Evolutionary conservation across 2,888 invertebrate genomes (phyloP).

Genomic region (Penaeus monodon): DNA sequence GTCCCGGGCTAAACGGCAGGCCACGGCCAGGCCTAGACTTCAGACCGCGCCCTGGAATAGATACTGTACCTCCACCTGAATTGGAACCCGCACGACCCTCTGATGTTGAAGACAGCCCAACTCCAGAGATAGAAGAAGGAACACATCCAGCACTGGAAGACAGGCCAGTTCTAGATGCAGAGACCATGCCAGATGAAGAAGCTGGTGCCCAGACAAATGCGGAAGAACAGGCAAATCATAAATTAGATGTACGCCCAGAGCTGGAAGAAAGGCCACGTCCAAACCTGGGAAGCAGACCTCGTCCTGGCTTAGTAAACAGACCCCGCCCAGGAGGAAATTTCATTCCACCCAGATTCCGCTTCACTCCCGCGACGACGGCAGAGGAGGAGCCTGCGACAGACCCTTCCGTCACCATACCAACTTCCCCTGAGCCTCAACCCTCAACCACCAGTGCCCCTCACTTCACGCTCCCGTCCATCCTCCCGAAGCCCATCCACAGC

Average conservation of each 20-base stretch:
- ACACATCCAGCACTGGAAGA: too few species aligned
- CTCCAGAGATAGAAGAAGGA: too few species aligned
- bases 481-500: constrained; percentile 14
- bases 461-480: neutral
- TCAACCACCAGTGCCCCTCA: neutral
- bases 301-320: constrained; percentile 24
- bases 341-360: constrained; percentile 47
- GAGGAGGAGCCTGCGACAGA: constrained; percentile 9
- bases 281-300: neutral
- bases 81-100: too few species aligned
- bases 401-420: neutral
- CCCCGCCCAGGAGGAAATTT: constrained; percentile 46
- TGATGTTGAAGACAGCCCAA: neutral
- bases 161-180: too few species aligned
- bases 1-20: neutral
- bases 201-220: neutral
- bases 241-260: neutral
- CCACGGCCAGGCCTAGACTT: constrained; percentile 22
- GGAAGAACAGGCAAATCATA: neutral
- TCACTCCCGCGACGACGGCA: constrained; percentile 36
- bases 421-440: neutral
- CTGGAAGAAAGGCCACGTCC: neutral
- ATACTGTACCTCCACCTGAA: too few species aligned
- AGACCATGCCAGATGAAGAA: too few species aligned
- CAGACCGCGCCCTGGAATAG: neutral